Evolutionary conservation across 2,888 invertebrate genomes (phyloP), one percentile per base, ranked within the genome.

Genomic region (Tiphia femorata): DNA sequence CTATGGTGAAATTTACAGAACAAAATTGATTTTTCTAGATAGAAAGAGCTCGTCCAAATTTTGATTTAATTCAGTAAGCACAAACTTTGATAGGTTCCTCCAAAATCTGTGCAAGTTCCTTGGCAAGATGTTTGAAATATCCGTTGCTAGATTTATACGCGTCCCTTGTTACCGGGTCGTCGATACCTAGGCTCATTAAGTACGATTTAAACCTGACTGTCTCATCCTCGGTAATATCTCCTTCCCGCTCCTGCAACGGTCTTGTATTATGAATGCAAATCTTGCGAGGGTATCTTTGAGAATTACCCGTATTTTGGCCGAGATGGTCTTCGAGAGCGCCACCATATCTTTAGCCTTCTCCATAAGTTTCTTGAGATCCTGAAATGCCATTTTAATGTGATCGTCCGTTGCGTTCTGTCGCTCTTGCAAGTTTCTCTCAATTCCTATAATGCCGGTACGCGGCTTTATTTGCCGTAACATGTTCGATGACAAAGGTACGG

Each of bases 321-420:
- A 95, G 75, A 99, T 98, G 67, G 88, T 92, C 81, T 95, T 95
- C 0, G 98, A 95, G 66, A 99, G 86, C 0, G 87, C 85, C 37
- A 99, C 98, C 99, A 99, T 99, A 70, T 98, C 97, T 82, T 97
- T 95, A 0, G 98, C 98, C 90, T 95, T 95, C 50, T 89, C 90
- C 94, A 99, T 99, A 2, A 99, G 86, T 75, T 95, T 94, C 75
- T 87, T 93, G 49, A 99, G 88, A 85, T 99, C 99, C 84, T 98
- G 93, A 85, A 99, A 99, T 1, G 99, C 98, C 67, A 92, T 87
- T 12, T 90, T 91, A 71, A 99, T 98, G 78, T 93, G 96, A 77
- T 93, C 91, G 85, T 97, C 95, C 0, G 97, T 96, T 35, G 92
- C 93, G 82, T 93, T 92, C 43, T 96, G 94, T 79, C 94, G 94